Evolutionary conservation across 2,888 invertebrate species (phyloP), one percentile per base, ranked within the genome.

Genomic region (Timema cristinae): DNA sequence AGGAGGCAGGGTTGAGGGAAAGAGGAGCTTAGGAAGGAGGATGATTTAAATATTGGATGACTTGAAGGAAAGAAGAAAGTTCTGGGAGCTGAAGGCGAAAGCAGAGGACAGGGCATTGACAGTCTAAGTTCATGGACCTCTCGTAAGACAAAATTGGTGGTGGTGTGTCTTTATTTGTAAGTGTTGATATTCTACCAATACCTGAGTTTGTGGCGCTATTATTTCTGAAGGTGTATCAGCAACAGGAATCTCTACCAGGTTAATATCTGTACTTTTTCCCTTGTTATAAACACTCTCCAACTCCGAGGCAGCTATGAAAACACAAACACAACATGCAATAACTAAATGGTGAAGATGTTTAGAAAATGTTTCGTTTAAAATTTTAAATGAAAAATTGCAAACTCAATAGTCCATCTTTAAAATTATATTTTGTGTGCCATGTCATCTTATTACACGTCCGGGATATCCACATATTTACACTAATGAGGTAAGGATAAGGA

Each of bases 121-220:
- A 32, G 32, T 32, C 32, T 5, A 15, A 32, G 32, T 32, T 32
- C 32, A 32, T 32, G 32, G 32, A 32, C 32, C 32, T 2, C 1
- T 32, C 4, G 32, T 32, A 2, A 52, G 51, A 50, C 11, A 13
- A 68, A 50, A 13, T 5, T 47, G n/a, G 11, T 10, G 10, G 67
- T 15, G 16, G 15, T 11, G 11, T 32, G 4, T 32, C 32, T 32
- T 32, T 32, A 32, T 16, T 11, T 51, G 50, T 11, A 10, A 51
- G 9, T 11, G 15, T 4, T 51, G 9, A 50, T n/a, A 4, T 13
- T 1, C 15, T 13, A 10, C 16, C 51, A 4, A 47, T 71, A 71
- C 71, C 68, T 63, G 67, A 50, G 71, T 71, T 71, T 63, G 7
- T 51, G 47, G 15, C n/a, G 52, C 9, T n/a, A n/a, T 70, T 50